Evolutionary conservation across 2,113 vertebrate species (phyloP), one percentile per base, ranked within the genome.

Genomic region (Sakesphorus luctuosus): DNA sequence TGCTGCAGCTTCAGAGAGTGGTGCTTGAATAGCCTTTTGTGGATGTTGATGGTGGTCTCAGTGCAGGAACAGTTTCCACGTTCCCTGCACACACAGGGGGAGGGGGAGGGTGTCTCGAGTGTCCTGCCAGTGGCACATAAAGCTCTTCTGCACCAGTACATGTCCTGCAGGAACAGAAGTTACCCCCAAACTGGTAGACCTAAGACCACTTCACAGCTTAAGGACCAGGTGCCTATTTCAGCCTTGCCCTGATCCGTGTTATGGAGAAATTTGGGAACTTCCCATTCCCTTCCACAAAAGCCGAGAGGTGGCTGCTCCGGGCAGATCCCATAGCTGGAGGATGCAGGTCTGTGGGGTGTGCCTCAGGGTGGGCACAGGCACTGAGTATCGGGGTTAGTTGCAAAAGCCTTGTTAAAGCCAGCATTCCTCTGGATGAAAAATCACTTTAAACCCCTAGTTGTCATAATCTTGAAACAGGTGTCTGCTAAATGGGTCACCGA

Each of bases 1-100:
- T 62, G 94, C 71, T 71, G 76, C 56, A 89, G 63, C 79, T 85
- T 93, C 73, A 93, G 2, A 18, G 44, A 75, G 82, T 47, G 72
- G 47, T 89, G 73, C 91, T 65, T 95, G 81, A 92, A 31, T 36
- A 91, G 77, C 77, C 90, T n/a, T 95, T 92, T 85, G 12, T 63
- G 40, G 29, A 17, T 1, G 0, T 15, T 55, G 40, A 61, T 31
- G 44, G 49, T 80, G 87, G 85, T 52, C 61, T 86, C 71, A 47
- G 81, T 43, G 49, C 65, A 80, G 88, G 69, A 92, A n/a, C 43
- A 50, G 58, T 49, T 71, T n/a, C 66, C 35, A 1, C 31, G 17
- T 84, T 17, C 18, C 38, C 80, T 88, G 75, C 75, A 47, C 24
- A 75, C 84, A 47, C 8, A 31, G 44, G 26, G 11, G 4, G 8